Percentiles rank a stretch among this genome's conserved stretches.
Conservation (phyloP, 1,140 invertebrate genomes). For the Trichogramma pretiosum region DNA sequence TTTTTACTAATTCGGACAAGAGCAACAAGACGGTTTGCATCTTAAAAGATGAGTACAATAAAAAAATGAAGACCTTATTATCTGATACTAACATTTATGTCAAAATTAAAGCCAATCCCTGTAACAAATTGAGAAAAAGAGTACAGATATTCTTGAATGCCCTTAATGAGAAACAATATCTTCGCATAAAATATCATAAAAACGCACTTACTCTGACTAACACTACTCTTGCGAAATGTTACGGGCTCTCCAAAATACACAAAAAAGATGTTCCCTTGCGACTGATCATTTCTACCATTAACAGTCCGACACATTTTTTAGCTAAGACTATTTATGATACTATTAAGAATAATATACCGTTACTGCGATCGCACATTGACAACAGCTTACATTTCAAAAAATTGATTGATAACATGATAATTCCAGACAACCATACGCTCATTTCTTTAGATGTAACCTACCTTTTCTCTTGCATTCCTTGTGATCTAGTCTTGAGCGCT, state of each 20-base stretch:
- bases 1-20: no score
- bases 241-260: neutral
- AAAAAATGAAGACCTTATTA: no score
- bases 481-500: neutral
- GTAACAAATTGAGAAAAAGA: no score
- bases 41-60: no score
- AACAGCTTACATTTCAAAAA: neutral
- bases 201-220: neutral
- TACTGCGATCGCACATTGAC: neutral
- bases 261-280: neutral
- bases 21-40: no score
- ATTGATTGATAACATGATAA: neutral
- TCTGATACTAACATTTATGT: no score
- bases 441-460: neutral
- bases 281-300: neutral
- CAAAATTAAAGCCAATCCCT: no score
- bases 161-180: neutral
- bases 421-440: neutral
- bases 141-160: neutral
- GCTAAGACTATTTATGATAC: neutral
- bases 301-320: neutral
- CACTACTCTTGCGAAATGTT: neutral
- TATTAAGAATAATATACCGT: neutral
- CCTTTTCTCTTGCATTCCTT: neutral
- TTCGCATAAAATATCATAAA: neutral